Evolutionary conservation across 2,113 vertebrate genomes (phyloP), one percentile per base, ranked within the genome.

Genomic region (Pavo muticus): DNA sequence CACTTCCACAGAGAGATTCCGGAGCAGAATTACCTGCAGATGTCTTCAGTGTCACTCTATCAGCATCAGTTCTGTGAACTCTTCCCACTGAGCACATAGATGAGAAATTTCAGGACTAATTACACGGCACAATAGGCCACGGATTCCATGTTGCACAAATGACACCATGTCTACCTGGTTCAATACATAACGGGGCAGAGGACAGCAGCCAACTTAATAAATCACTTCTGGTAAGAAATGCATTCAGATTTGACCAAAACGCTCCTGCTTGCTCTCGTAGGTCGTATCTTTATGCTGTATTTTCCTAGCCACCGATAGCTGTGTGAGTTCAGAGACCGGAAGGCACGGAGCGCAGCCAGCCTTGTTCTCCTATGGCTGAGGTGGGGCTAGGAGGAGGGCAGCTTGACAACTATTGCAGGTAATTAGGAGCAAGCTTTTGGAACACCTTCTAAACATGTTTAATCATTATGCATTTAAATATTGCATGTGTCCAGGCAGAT

Each of bases 391-490:
- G 42, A 87, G 24, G 45, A 90, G 3, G 6, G 93, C 76, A 91
- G 73, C n/a, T 45, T 59, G 73, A 77, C 18, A 0, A 92, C 75
- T 79, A 90, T 39, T 90, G 83, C 76, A 47, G 73, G 85, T 90
- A 91, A 83, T 86, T 86, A 90, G 35, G 52, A 91, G 32, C 0
- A 1, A 77, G 83, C 61, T 94, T 68, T 60, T 61, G 54, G 56
- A 94, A 88, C 69, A 91, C 10, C 64, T 96, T 90, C 78, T 39
- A 47, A 83, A 60, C 32, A 30, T n/a, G 19, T 78, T 93, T 88
- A 56, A 88, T 44, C 27, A 17, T 12, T 39, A 29, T 2, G 8
- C 2, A 71, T 94, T 93, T 79, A 85, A 91, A 87, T 70, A 54
- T 13, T 44, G 42, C 39, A 73, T 39, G 29, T 83, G 84, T 70